These are phyloP conservation scores for Zaprionus tsacasi DNA, from an alignment of 1,140 invertebrate species.

Conservation along the genomic window DNA sequence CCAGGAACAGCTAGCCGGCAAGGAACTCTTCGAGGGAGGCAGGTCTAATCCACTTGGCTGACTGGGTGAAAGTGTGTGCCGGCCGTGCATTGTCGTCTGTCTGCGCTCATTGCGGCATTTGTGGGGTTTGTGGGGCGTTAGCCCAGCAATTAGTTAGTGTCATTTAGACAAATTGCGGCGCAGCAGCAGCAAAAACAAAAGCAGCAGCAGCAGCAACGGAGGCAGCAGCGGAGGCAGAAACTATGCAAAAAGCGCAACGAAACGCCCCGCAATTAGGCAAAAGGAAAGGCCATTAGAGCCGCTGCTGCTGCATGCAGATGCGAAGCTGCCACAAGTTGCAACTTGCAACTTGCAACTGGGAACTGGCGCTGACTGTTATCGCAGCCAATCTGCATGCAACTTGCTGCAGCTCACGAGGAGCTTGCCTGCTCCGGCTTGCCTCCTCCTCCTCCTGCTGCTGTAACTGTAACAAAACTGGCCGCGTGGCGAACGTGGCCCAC, in stretches of 20 bases:
- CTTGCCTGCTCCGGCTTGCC: background rate
- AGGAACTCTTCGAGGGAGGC: background rate
- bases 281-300: slow-evolving; percentile 73
- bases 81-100: slow-evolving; percentile 48
- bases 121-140: slow-evolving; percentile 80
- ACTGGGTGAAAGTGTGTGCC: slow-evolving; percentile 60
- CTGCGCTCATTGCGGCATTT: slow-evolving; percentile 48
- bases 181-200: slow-evolving; percentile 32
- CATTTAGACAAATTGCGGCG: slow-evolving; percentile 76
- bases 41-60: background rate
- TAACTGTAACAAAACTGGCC: slow-evolving; percentile 54
- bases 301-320: slow-evolving; percentile 25
- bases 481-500: slow-evolving; percentile 54
- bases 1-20: background rate
- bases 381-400: slow-evolving; percentile 49
- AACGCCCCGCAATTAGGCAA: slow-evolving; percentile 64
- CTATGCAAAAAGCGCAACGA: slow-evolving; percentile 44
- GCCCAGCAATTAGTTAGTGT: slow-evolving; percentile 79
- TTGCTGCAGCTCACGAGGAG: slow-evolving; percentile 19
- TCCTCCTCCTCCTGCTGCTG: background rate
- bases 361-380: slow-evolving; percentile 27
- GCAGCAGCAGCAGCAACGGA: slow-evolving; percentile 15
- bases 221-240: slow-evolving; percentile 26
- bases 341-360: background rate
- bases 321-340: slow-evolving; percentile 19